A percentile compares a stretch with the other conserved stretches of the same genome.
These are phyloP conservation scores for Acrossocheilus wenchowensis DNA, from an alignment of 2,797 vertebrate species.

Conservation along the genomic window DNA sequence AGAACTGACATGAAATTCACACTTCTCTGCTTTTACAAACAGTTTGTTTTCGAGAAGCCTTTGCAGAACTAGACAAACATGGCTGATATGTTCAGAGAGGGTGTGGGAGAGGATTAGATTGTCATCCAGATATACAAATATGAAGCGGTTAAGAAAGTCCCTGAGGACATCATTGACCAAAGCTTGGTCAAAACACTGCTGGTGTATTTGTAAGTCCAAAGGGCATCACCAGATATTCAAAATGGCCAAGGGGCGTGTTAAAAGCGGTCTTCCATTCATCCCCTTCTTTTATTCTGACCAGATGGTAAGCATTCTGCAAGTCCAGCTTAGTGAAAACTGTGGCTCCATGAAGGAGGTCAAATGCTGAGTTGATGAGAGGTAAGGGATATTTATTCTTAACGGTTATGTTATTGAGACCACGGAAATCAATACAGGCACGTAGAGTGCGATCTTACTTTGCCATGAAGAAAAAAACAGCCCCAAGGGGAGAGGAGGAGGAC, in stretches of 20 bases:
- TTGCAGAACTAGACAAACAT: neutral
- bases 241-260: neutral
- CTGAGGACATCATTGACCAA: neutral
- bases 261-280: neutral
- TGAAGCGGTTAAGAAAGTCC: neutral
- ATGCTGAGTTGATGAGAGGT: neutral
- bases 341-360: neutral
- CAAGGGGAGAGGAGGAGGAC: neutral
- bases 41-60: neutral
- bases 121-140: neutral
- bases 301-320: neutral
- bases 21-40: neutral
- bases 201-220: neutral
- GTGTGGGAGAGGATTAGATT: neutral
- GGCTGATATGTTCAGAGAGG: neutral
- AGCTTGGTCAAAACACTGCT: neutral
- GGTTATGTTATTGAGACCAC: neutral
- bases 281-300: neutral
- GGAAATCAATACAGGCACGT: neutral
- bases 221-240: neutral
- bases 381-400: neutral
- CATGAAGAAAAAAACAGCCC: neutral
- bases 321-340: neutral
- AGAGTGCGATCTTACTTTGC: neutral
- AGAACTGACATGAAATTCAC: neutral